Evolutionary conservation across 2,888 invertebrate genomes (phyloP).

Genomic region (Hypena proboscidalis): DNA sequence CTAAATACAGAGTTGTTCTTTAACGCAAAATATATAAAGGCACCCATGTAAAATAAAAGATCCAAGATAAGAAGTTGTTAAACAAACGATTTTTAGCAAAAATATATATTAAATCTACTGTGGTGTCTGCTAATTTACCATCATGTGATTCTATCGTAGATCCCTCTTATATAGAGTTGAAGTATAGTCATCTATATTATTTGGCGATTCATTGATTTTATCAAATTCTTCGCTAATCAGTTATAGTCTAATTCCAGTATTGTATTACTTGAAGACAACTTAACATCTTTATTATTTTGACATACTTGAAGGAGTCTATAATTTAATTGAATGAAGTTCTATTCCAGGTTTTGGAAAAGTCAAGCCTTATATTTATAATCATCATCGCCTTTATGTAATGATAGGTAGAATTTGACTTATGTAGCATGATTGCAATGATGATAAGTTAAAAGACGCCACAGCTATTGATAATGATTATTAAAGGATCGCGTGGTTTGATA

Average conservation of each 20-base stretch:
- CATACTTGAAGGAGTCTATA: background rate
- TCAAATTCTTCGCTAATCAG: too few relatives aligned
- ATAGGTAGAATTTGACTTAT: background rate
- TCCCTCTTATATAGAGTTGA: background rate
- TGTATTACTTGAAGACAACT: too few relatives aligned
- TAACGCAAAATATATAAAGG: constrained; percentile 41
- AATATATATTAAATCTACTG: constrained; percentile 42
- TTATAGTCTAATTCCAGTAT: too few relatives aligned
- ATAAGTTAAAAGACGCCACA: constrained; percentile 33
- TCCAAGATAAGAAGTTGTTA: constrained; percentile 48
- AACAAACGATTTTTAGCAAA: constrained; percentile 50
- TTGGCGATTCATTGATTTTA: constrained; percentile 1
- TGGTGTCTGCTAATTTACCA: constrained; percentile 31
- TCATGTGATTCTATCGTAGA: background rate
- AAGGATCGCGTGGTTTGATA: constrained; percentile 51
- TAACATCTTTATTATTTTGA: background rate
- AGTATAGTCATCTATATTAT: background rate
- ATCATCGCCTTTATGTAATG: background rate
- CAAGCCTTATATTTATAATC: background rate
- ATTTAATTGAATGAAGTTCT: background rate
- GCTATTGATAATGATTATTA: constrained; percentile 25
- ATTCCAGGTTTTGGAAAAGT: background rate
- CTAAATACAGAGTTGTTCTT: constrained; percentile 38
- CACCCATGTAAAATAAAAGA: constrained; percentile 52
- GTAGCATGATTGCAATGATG: constrained; percentile 2